These are phyloP conservation scores for Esox lucius DNA, from an alignment of 2,797 vertebrate species.

Conservation along the genomic window DNA sequence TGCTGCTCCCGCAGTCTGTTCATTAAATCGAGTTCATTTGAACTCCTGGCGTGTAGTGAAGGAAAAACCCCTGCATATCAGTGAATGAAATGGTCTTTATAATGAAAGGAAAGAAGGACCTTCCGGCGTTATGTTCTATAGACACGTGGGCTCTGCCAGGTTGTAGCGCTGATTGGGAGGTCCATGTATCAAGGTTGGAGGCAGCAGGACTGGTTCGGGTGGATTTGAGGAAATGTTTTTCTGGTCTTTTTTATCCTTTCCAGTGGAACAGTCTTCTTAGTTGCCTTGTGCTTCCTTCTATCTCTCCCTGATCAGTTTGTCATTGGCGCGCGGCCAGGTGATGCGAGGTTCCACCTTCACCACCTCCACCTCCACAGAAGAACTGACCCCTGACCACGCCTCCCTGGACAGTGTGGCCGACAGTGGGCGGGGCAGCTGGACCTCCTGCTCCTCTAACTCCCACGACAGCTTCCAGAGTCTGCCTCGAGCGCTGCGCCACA, in stretches of 20 bases:
- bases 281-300: not conserved
- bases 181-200: not conserved
- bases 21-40: slow-evolving; percentile 44
- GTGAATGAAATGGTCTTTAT: not conserved
- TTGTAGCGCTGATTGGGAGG: not conserved
- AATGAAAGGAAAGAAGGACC: too few relatives aligned
- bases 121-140: not conserved
- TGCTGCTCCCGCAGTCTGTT: slow-evolving; percentile 28
- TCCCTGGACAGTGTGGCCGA: slow-evolving; percentile 82
- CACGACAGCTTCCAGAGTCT: slow-evolving; percentile 95
- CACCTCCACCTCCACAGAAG: slow-evolving; percentile 83
- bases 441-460: slow-evolving; percentile 93
- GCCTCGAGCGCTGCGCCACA: slow-evolving; percentile 79
- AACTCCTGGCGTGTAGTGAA: slow-evolving; percentile 48
- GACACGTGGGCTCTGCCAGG: not conserved
- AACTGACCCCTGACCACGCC: slow-evolving; percentile 85
- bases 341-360: slow-evolving; percentile 76
- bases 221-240: not conserved
- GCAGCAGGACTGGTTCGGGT: not conserved
- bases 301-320: slow-evolving; percentile 41
- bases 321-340: slow-evolving; percentile 64
- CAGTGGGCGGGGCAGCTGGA: slow-evolving; percentile 96
- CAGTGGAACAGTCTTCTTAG: not conserved
- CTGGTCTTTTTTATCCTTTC: not conserved
- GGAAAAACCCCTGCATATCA: slow-evolving; percentile 24